These are phyloP conservation scores for Cybosia mesomella DNA, from an alignment of 2,888 invertebrate species.

Conservation along the genomic window DNA sequence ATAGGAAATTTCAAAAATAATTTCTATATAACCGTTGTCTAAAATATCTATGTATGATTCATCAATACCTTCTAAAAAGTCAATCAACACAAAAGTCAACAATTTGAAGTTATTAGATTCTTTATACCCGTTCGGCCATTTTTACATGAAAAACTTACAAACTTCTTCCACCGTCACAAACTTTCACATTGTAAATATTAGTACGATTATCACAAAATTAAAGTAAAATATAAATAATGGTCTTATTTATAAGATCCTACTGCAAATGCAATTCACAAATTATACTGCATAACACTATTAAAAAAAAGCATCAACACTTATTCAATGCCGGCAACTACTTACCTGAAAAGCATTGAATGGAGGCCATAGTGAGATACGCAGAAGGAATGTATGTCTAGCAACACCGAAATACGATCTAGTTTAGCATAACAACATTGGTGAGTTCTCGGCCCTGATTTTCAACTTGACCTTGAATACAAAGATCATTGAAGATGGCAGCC, in stretches of 20 bases:
- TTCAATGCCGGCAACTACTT: neutral
- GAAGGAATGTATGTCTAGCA: neutral
- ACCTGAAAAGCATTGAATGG: slow-evolving; percentile 9
- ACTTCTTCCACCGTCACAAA: no score
- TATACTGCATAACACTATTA: slow-evolving; percentile 2
- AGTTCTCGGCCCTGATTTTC: neutral
- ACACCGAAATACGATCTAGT: slow-evolving; percentile 1
- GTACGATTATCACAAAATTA: neutral
- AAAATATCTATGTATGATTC: no score
- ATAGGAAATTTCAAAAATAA: no score
- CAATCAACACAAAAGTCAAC: no score
- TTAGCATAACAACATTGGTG: neutral
- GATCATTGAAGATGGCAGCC: neutral
- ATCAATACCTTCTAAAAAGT: no score
- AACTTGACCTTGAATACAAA: slow-evolving; percentile 4
- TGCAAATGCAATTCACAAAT: neutral
- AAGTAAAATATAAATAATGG: no score
- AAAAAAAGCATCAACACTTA: slow-evolving; percentile 68
- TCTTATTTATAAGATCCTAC: no score
- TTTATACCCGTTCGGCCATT: no score
- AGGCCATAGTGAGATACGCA: neutral
- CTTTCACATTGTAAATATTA: neutral
- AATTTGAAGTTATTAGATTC: no score
- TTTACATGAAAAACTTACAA: no score
- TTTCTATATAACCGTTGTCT: no score